Evolutionary conservation across 1,140 invertebrate species (phyloP).

Genomic region (Parasteatoda tepidariorum): DNA sequence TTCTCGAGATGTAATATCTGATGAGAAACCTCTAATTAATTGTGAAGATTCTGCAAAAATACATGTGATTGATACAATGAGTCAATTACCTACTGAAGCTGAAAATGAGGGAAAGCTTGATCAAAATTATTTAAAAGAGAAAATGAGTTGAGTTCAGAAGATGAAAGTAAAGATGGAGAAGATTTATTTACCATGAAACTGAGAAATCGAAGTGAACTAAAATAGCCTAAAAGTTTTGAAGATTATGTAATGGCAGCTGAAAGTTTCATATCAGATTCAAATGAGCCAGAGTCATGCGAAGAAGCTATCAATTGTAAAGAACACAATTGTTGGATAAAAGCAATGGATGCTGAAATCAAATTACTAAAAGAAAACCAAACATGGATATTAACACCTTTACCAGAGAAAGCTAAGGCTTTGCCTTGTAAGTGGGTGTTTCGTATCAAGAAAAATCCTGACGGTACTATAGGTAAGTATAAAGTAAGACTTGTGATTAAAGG

Average conservation of each 20-base stretch:
- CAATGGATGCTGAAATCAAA: constrained; percentile 47
- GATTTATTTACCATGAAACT: not conserved
- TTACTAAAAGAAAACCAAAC: constrained; percentile 29
- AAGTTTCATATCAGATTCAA: not conserved
- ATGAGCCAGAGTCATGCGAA: constrained; percentile 1
- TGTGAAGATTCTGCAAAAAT: not conserved
- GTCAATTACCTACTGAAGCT: not conserved
- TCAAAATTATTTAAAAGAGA: too few relatives aligned
- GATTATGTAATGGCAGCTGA: constrained; percentile 25
- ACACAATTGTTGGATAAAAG: constrained; percentile 21
- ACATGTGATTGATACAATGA: not conserved
- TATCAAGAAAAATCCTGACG: constrained; percentile 34
- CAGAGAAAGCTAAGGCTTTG: constrained; percentile 18
- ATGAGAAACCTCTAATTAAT: constrained; percentile 9
- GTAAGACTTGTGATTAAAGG: constrained; percentile 39
- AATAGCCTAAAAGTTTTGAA: constrained; percentile 2
- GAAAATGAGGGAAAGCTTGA: not conserved
- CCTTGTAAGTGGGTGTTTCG: constrained; percentile 47
- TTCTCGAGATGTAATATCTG: not conserved
- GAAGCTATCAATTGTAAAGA: constrained; percentile 22
- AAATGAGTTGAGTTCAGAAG: not conserved
- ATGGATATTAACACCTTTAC: not conserved
- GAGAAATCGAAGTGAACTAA: not conserved
- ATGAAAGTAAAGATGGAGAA: not conserved
- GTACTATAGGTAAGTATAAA: constrained; percentile 25